Percentiles rank a stretch among this genome's conserved stretches.
phyloP scores from a whole-genome alignment of 2,113 vertebrate genomes.

The Microcebus murinus region DNA sequence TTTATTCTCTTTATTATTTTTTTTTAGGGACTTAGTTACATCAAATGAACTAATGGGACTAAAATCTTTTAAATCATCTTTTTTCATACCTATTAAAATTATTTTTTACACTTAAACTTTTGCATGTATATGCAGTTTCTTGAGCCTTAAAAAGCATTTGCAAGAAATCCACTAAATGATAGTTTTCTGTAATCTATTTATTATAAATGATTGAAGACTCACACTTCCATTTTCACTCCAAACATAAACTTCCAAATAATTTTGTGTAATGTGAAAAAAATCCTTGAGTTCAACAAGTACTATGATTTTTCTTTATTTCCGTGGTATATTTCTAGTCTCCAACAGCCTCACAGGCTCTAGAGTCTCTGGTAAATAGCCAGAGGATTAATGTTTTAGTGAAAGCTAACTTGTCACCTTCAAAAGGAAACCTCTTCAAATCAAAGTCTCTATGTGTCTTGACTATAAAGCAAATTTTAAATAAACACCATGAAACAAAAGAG shows the following conservation, averaged over 20 bases:
- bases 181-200: background rate
- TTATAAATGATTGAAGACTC: background rate
- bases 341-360: background rate
- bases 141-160: background rate
- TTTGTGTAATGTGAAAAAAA: slow-evolving; percentile 30
- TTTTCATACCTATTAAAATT: background rate
- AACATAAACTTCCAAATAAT: slow-evolving; percentile 20
- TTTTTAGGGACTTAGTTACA: background rate
- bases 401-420: slow-evolving; percentile 57
- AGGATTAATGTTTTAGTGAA: slow-evolving; percentile 71
- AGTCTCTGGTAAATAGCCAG: slow-evolving; percentile 69
- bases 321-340: slow-evolving; percentile 33
- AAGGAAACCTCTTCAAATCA: slow-evolving; percentile 62
- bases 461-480: slow-evolving; percentile 62
- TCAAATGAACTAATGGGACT: background rate
- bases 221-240: slow-evolving; percentile 4
- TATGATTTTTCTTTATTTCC: slow-evolving; percentile 29
- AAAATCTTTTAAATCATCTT: background rate
- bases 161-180: background rate
- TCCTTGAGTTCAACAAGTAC: background rate
- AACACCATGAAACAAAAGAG: slow-evolving; percentile 18
- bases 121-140: background rate
- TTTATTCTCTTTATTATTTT: background rate
- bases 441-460: slow-evolving; percentile 22
- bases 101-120: background rate